These are phyloP conservation scores for Diploscapter pachys DNA, from an alignment of 1,140 invertebrate genomes.

Conservation along the genomic window DNA sequence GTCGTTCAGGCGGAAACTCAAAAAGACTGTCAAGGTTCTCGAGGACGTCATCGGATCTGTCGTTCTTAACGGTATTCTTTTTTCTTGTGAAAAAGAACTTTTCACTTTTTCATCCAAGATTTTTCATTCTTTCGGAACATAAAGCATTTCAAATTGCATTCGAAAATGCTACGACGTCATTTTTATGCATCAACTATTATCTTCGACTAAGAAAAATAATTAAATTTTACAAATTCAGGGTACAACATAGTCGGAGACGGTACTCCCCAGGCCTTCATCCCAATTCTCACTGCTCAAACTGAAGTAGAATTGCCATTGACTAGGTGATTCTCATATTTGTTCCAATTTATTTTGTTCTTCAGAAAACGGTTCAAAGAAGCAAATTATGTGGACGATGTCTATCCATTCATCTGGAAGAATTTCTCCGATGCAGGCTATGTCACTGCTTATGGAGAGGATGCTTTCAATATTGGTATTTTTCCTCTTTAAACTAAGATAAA, in stretches of 20 bases:
- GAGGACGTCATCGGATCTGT: slow-evolving; percentile 68
- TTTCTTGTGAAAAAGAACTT: too few species aligned
- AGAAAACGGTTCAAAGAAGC: slow-evolving; percentile 72
- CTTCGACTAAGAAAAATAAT: too few species aligned
- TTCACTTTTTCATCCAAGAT: slow-evolving; percentile 9
- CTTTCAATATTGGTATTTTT: slow-evolving; percentile 69
- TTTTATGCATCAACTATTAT: too few species aligned
- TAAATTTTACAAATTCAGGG: slow-evolving; percentile 25
- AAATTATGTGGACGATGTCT: slow-evolving; percentile 69
- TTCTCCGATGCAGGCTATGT: slow-evolving; percentile 70
- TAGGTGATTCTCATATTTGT: slow-evolving; percentile 63
- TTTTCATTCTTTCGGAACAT: too few species aligned
- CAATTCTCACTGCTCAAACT: slow-evolving; percentile 79
- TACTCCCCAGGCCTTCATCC: slow-evolving; percentile 84
- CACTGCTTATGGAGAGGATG: slow-evolving; percentile 80
- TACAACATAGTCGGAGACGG: slow-evolving; percentile 79
- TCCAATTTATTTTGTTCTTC: slow-evolving; percentile 70
- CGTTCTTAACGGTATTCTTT: slow-evolving; percentile 43
- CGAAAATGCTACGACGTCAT: too few species aligned
- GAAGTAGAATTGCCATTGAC: slow-evolving; percentile 78
- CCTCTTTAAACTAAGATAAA: background rate
- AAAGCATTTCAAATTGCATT: too few species aligned
- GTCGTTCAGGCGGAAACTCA: slow-evolving; percentile 79
- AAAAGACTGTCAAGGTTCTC: slow-evolving; percentile 75
- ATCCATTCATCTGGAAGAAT: slow-evolving; percentile 70